A percentile compares a stretch with the other conserved stretches of the same genome.
Evolutionary conservation across 2,888 invertebrate genomes (phyloP).

Genomic region (Melieria omissa): DNA sequence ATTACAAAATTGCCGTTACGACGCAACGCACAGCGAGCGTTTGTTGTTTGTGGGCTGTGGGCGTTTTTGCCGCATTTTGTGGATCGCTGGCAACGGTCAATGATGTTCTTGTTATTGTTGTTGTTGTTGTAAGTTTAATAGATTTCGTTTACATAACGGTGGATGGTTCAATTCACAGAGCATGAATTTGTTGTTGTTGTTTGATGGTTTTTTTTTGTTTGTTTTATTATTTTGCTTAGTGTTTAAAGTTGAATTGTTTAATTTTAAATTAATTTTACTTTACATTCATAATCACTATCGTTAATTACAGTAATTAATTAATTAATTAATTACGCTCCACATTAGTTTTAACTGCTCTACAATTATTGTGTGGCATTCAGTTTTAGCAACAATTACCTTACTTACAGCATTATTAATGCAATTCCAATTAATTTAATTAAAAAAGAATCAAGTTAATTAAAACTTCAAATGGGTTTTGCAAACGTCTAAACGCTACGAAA

Average conservation of each 20-base stretch:
- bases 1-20: too few species aligned
- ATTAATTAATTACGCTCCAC: neutral
- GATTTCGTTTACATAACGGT: conserved; percentile 58
- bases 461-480: neutral
- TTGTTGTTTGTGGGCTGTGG: too few species aligned
- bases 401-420: conserved; percentile 10
- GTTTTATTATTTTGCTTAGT: conserved; percentile 35
- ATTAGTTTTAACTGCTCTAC: neutral
- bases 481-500: neutral
- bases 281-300: conserved; percentile 47
- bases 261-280: conserved; percentile 30
- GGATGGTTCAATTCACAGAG: conserved; percentile 60
- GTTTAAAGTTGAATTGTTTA: conserved; percentile 39
- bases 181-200: conserved; percentile 52
- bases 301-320: conserved; percentile 5
- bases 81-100: too few species aligned
- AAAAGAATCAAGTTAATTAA: conserved; percentile 11
- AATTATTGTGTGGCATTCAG: conserved; percentile 19
- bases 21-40: too few species aligned
- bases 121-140: conserved; percentile 21
- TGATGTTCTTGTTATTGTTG: too few species aligned
- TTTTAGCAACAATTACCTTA: conserved; percentile 18
- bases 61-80: too few species aligned
- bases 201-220: conserved; percentile 42
- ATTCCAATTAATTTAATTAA: neutral